These are phyloP conservation scores for Manacus vitellinus DNA, from an alignment of 2,113 vertebrate species.

Conservation along the genomic window DNA sequence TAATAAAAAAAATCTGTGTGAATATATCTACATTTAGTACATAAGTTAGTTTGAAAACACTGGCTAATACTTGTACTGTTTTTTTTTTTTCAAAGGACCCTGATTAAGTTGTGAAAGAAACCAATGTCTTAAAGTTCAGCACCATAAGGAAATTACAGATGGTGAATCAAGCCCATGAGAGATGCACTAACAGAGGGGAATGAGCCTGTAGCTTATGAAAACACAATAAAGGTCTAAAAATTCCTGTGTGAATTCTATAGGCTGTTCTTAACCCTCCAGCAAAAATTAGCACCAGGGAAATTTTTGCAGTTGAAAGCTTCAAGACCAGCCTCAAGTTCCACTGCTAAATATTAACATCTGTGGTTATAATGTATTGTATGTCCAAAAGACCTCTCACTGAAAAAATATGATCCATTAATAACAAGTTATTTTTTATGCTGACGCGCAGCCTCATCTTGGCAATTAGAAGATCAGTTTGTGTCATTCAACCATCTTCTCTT, in stretches of 20 bases:
- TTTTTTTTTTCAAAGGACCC: not conserved
- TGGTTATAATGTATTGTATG: not conserved
- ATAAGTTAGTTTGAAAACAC: not conserved
- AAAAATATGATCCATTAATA: not conserved
- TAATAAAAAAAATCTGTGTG: not conserved
- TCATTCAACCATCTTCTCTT: not conserved
- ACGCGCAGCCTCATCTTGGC: not conserved
- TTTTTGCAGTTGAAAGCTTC: not conserved
- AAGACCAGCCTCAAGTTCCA: not conserved
- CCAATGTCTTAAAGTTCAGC: conserved; percentile 1
- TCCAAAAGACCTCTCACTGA: not conserved
- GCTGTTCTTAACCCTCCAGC: not conserved
- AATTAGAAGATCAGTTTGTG: not conserved
- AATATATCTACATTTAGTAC: not conserved
- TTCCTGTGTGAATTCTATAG: not conserved
- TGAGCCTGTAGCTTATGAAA: not conserved
- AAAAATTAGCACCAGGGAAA: not conserved
- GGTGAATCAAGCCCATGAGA: conserved; percentile 13
- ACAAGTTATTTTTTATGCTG: not conserved
- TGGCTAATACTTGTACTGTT: not conserved
- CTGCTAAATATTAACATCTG: not conserved
- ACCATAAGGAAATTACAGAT: conserved; percentile 15
- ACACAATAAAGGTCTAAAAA: conserved; percentile 10
- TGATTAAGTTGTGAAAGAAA: conserved; percentile 16
- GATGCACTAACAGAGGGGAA: not conserved